phyloP scores from a whole-genome alignment of 2,797 vertebrate genomes.

The Poecilia gillii region DNA sequence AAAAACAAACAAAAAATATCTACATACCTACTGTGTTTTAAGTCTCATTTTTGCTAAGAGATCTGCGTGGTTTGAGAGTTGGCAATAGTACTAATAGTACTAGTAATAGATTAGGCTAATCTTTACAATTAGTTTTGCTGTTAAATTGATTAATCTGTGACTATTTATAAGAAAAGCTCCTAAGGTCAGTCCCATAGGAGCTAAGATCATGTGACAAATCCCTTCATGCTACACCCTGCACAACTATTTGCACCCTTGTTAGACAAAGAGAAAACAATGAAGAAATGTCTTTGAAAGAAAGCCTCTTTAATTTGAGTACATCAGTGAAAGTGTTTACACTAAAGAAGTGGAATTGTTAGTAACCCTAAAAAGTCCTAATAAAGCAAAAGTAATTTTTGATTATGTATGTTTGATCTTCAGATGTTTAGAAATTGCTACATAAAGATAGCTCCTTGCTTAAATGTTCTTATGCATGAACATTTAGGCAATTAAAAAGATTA shows the following conservation, averaged over 20 bases:
- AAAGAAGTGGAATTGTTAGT: not conserved
- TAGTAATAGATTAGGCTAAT: not conserved
- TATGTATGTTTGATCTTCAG: not conserved
- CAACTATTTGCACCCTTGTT: not conserved
- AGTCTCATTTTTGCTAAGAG: not conserved
- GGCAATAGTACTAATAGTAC: not conserved
- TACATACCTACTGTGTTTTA: not conserved
- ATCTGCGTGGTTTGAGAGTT: not conserved
- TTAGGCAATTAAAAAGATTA: too few species aligned
- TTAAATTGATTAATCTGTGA: not conserved
- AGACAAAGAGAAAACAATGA: not conserved
- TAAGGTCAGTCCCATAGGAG: not conserved
- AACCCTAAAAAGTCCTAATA: not conserved
- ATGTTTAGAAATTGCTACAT: not conserved
- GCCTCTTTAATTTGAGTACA: not conserved
- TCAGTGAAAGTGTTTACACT: not conserved
- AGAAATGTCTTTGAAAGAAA: not conserved
- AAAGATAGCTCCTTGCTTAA: not conserved
- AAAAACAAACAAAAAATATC: not conserved
- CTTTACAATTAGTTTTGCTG: not conserved
- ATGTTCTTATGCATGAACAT: too few species aligned
- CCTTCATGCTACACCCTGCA: not conserved
- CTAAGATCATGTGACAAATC: not conserved
- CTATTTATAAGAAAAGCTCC: not conserved
- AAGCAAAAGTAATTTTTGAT: not conserved